These are phyloP conservation scores for Austrofundulus limnaeus DNA, from an alignment of 2,113 vertebrate species.

Conservation along the genomic window DNA sequence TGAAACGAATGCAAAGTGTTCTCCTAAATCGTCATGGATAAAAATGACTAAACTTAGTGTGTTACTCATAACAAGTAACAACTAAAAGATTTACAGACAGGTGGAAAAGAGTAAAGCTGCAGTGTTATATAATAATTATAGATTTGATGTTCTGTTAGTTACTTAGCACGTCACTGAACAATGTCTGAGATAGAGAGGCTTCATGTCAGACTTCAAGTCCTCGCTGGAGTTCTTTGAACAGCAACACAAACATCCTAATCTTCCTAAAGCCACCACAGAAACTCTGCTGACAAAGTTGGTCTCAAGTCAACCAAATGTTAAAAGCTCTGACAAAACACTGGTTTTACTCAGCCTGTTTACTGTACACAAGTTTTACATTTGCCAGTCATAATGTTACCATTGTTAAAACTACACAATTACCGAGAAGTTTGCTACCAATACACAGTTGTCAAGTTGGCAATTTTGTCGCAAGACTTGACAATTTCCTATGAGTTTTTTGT, in stretches of 20 bases:
- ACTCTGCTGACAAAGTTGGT: constrained; percentile 24
- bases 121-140: constrained; percentile 17
- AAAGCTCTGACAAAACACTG: neutral
- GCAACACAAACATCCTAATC: constrained; percentile 21
- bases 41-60: neutral
- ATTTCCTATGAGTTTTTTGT: too few species aligned
- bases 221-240: neutral
- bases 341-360: neutral
- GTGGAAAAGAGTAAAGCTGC: constrained; percentile 7
- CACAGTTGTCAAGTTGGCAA: neutral
- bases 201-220: constrained; percentile 17
- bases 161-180: neutral
- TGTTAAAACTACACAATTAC: neutral
- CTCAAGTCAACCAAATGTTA: constrained; percentile 21
- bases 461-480: too few species aligned
- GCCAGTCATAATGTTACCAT: neutral
- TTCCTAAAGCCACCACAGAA: constrained; percentile 14
- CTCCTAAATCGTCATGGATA: too few species aligned
- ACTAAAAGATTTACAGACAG: neutral
- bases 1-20: too few species aligned
- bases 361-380: neutral
- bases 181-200: neutral
- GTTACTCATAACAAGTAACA: neutral
- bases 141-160: neutral
- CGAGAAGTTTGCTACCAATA: neutral